phyloP scores from a whole-genome alignment of 2,113 vertebrate species.

The Heterotis niloticus region DNA sequence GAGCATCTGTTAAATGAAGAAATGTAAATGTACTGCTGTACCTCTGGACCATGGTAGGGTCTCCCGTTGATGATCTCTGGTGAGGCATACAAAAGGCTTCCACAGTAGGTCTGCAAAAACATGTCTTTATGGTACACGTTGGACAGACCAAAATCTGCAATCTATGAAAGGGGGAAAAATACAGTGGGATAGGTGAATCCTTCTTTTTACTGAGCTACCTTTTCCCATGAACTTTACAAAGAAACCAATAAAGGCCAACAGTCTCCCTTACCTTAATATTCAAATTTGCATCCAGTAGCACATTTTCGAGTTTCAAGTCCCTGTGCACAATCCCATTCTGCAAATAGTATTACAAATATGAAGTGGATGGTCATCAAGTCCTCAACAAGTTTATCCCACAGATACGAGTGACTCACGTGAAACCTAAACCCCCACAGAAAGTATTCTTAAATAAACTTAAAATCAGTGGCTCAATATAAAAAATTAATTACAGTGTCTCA shows the following conservation, averaged over 20 bases:
- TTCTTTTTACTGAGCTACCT: background rate
- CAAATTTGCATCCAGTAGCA: constrained; percentile 95
- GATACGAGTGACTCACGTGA: background rate
- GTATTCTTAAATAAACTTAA: background rate
- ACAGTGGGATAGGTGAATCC: background rate
- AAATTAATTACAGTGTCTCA: too few relatives aligned
- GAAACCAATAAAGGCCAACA: too few relatives aligned
- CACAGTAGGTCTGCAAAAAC: constrained; percentile 93
- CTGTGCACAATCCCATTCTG: constrained; percentile 96
- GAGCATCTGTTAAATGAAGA: too few relatives aligned
- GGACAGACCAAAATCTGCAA: constrained; percentile 96
- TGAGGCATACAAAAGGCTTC: constrained; percentile 92
- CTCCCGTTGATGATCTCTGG: constrained; percentile 97
- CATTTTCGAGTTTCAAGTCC: constrained; percentile 97
- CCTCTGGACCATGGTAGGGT: constrained; percentile 93
- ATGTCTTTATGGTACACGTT: constrained; percentile 96
- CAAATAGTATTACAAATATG: constrained; percentile 45
- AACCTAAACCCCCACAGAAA: background rate
- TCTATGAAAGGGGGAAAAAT: constrained; percentile 60
- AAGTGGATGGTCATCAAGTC: background rate
- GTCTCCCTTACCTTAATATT: constrained; percentile 88
- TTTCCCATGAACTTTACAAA: background rate
- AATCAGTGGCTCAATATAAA: too few relatives aligned
- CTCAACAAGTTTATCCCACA: background rate
- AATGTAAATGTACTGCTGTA: constrained; percentile 47